These are phyloP conservation scores for Lutraria rhynchaena DNA, from an alignment of 1,140 invertebrate genomes.

Conservation along the genomic window DNA sequence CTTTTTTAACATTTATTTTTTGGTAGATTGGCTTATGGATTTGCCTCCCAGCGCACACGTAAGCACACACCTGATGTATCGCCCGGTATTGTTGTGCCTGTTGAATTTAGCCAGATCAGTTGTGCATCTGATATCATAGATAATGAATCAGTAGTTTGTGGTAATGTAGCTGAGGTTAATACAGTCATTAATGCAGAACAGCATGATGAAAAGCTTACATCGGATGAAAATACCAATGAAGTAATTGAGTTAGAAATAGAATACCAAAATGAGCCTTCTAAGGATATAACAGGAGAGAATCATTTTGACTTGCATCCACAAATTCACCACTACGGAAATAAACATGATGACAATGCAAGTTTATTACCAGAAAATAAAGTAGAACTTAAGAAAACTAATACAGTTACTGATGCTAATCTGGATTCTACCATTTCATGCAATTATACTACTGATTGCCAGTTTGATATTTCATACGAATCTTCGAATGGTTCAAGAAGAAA, in stretches of 20 bases:
- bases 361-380: no score
- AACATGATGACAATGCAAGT: no score
- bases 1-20: no score
- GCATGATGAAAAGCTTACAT: background rate
- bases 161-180: background rate
- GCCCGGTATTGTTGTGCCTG: slow-evolving; percentile 18
- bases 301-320: no score
- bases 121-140: background rate
- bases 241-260: background rate
- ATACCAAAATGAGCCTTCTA: background rate
- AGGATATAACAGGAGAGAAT: background rate
- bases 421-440: no score
- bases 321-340: no score
- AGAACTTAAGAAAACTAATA: no score
- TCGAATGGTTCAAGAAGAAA: no score
- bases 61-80: background rate
- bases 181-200: background rate
- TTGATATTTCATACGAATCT: no score
- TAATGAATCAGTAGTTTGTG: background rate
- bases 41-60: background rate
- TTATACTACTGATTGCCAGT: no score
- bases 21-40: background rate
- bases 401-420: no score
- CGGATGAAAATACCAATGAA: background rate
- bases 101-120: slow-evolving; percentile 32